phyloP scores from a whole-genome alignment of 2,797 vertebrate species.

The Percopsis omiscomaycus region DNA sequence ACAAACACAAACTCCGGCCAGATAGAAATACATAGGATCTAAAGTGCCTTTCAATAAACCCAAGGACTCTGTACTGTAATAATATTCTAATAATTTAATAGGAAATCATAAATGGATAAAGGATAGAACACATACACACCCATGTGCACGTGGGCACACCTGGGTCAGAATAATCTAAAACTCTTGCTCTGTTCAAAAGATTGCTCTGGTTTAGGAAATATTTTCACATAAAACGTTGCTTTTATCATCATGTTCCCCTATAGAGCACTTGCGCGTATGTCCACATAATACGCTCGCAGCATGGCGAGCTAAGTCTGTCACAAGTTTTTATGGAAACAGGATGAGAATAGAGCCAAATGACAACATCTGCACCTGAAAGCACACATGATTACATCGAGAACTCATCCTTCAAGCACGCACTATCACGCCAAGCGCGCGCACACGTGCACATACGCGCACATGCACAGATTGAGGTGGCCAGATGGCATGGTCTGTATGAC shows the following conservation, averaged over 20 bases:
- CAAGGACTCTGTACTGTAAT: too few relatives aligned
- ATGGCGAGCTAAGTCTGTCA: slow-evolving; percentile 27
- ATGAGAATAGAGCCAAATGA: slow-evolving; percentile 62
- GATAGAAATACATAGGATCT: too few relatives aligned
- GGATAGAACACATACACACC: too few relatives aligned
- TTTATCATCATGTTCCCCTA: background rate
- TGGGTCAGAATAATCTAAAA: slow-evolving; percentile 7
- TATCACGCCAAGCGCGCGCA: background rate
- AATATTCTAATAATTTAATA: too few relatives aligned
- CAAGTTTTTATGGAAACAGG: slow-evolving; percentile 50
- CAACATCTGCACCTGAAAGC: slow-evolving; percentile 74
- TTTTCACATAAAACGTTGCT: too few relatives aligned
- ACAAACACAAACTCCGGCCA: too few relatives aligned
- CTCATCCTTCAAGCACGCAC: slow-evolving; percentile 47
- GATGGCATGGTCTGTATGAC: slow-evolving; percentile 64
- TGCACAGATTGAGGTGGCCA: slow-evolving; percentile 65
- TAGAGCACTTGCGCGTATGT: slow-evolving; percentile 9
- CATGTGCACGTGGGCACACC: background rate
- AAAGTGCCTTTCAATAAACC: too few relatives aligned
- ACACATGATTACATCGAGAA: slow-evolving; percentile 72
- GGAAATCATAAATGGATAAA: too few relatives aligned
- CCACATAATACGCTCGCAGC: too few relatives aligned
- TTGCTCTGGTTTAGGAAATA: background rate
- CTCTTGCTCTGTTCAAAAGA: background rate
- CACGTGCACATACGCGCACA: slow-evolving; percentile 20